A percentile compares a stretch with the other conserved stretches of the same genome.
These are phyloP conservation scores for Agrochola litura DNA, from an alignment of 2,888 invertebrate species.

Conservation along the genomic window DNA sequence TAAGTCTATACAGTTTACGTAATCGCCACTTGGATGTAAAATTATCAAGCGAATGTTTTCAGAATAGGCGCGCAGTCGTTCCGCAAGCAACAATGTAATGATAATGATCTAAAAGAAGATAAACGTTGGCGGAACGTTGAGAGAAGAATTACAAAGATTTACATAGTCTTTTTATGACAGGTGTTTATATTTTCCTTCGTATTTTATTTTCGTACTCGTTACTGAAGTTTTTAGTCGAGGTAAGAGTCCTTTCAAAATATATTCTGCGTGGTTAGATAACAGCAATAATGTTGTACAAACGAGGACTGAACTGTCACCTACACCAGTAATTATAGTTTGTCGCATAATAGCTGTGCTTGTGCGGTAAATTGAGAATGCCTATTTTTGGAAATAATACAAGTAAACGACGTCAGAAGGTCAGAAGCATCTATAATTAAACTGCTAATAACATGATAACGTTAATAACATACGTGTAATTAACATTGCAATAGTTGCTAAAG, in stretches of 20 bases:
- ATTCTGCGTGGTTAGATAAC: slow-evolving; percentile 25
- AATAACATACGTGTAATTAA: slow-evolving; percentile 28
- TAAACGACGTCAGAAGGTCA: slow-evolving; percentile 20
- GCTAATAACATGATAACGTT: slow-evolving; percentile 34
- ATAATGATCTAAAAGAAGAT: slow-evolving; percentile 63
- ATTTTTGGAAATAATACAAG: slow-evolving; percentile 38
- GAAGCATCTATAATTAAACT: slow-evolving; percentile 31
- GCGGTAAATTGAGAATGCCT: slow-evolving; percentile 22
- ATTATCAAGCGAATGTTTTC: slow-evolving; percentile 68
- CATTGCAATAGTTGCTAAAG: slow-evolving; percentile 34
- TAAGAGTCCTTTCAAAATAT: slow-evolving; percentile 28
- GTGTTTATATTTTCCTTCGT: slow-evolving; percentile 49
- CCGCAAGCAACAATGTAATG: slow-evolving; percentile 57
- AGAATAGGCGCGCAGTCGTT: slow-evolving; percentile 56
- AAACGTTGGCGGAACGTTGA: slow-evolving; percentile 43
- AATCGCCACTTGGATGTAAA: slow-evolving; percentile 60
- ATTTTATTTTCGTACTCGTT: slow-evolving; percentile 48
- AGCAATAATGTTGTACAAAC: slow-evolving; percentile 30
- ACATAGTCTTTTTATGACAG: slow-evolving; percentile 55
- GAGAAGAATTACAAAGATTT: slow-evolving; percentile 62
- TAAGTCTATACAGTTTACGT: slow-evolving; percentile 63
- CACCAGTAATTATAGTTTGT: slow-evolving; percentile 12
- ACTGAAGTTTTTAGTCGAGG: slow-evolving; percentile 32
- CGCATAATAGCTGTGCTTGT: slow-evolving; percentile 17
- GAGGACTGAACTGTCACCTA: slow-evolving; percentile 10